Percentiles rank a stretch among this genome's conserved stretches.
Conservation (phyloP, 2,797 vertebrate genomes). For the Periparus ater region DNA sequence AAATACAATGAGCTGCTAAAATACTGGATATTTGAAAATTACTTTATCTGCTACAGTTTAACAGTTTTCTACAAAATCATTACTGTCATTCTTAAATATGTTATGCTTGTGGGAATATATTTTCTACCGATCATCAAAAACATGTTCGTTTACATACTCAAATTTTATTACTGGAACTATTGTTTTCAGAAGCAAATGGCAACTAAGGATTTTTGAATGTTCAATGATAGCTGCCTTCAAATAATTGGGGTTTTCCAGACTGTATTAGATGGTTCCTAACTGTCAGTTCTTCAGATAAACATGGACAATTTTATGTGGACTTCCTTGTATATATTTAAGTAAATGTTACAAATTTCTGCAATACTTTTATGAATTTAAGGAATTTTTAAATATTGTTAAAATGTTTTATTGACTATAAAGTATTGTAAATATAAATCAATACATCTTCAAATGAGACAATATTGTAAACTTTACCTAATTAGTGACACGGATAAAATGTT, state of each 20-base stretch:
- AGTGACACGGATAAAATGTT: constrained; percentile 72
- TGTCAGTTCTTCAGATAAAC: constrained; percentile 64
- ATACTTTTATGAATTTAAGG: constrained; percentile 79
- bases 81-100: constrained; percentile 68
- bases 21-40: constrained; percentile 64
- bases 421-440: constrained; percentile 77
- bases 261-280: constrained; percentile 60
- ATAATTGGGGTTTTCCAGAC: constrained; percentile 74
- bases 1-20: constrained; percentile 79
- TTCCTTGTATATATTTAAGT: constrained; percentile 70
- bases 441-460: constrained; percentile 73
- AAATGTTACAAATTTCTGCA: constrained; percentile 76
- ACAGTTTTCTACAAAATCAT: constrained; percentile 68
- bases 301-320: constrained; percentile 63
- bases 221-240: constrained; percentile 76
- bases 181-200: constrained; percentile 77
- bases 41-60: constrained; percentile 51
- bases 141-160: constrained; percentile 81
- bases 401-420: constrained; percentile 72
- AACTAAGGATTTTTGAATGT: constrained; percentile 81
- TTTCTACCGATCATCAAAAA: constrained; percentile 81
- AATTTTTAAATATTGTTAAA: constrained; percentile 79
- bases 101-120: constrained; percentile 79
- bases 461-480: constrained; percentile 70
- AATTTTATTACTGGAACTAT: constrained; percentile 79